Evolutionary conservation across 2,113 vertebrate genomes (phyloP).

Genomic region (Syrrhaptes paradoxus): DNA sequence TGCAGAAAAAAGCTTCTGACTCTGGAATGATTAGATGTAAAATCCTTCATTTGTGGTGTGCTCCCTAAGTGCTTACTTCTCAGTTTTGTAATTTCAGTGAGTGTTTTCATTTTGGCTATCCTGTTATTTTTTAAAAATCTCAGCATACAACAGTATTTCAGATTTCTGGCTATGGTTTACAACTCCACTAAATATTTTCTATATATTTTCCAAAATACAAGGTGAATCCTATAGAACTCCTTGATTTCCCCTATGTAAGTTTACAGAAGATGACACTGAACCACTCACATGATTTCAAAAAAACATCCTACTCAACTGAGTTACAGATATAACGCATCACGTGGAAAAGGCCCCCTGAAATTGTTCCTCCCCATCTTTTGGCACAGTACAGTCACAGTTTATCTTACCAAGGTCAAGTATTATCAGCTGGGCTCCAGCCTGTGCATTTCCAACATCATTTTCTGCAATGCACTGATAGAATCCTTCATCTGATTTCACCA

Average conservation of each 20-base stretch:
- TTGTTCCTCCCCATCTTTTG: background rate
- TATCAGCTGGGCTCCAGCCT: constrained; percentile 94
- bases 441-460: constrained; percentile 93
- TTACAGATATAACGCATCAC: background rate
- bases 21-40: background rate
- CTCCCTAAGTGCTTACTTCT: background rate
- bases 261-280: background rate
- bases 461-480: constrained; percentile 98
- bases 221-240: background rate
- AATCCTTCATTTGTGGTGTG: background rate
- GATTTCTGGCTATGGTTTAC: background rate
- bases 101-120: background rate
- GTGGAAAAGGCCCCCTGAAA: background rate
- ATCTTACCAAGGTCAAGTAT: constrained; percentile 94
- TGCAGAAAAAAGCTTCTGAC: background rate
- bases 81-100: background rate
- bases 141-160: background rate
- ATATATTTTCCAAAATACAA: background rate
- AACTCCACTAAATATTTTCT: background rate
- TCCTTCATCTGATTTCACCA: constrained; percentile 97
- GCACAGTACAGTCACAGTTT: background rate
- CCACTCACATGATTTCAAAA: background rate
- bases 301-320: background rate
- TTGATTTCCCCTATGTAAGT: background rate
- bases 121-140: background rate